A percentile compares a stretch with the other conserved stretches of the same genome.
Conservation (phyloP, 2,113 vertebrate species). For the Aplodontia rufa region DNA sequence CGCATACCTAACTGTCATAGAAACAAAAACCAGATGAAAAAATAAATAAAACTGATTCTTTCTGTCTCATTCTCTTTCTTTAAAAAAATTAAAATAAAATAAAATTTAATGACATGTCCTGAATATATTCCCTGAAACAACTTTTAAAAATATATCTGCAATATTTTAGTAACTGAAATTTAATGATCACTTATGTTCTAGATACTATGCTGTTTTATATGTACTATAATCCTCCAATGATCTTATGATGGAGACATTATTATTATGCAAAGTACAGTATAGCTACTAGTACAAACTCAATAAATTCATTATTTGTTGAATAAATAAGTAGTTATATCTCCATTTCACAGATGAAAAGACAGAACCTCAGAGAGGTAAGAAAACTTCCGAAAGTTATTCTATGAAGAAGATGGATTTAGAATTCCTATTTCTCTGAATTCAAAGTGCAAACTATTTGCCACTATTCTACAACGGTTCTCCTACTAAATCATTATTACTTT, state of each 20-base stretch:
- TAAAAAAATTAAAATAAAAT: no score
- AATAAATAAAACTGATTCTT: no score
- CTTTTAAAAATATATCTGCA: neutral
- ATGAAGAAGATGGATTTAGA: neutral
- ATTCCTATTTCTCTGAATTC: neutral
- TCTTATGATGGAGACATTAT: neutral
- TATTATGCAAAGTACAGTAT: neutral
- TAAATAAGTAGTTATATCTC: neutral
- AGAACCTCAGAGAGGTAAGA: neutral
- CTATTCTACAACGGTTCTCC: neutral
- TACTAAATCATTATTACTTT: neutral
- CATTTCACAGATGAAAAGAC: neutral
- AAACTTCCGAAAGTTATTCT: neutral
- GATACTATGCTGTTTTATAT: neutral
- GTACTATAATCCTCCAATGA: conserved; percentile 14
- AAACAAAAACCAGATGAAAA: no score
- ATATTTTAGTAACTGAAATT: conserved; percentile 25
- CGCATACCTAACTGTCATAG: no score
- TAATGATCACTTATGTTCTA: neutral
- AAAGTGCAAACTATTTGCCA: neutral
- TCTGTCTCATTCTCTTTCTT: no score
- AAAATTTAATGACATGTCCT: conserved; percentile 25
- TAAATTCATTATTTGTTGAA: neutral
- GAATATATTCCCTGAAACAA: neutral
- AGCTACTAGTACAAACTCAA: neutral